A percentile compares a stretch with the other conserved stretches of the same genome.
Conservation (phyloP, 2,113 vertebrate genomes). For the Paralichthys olivaceus region DNA sequence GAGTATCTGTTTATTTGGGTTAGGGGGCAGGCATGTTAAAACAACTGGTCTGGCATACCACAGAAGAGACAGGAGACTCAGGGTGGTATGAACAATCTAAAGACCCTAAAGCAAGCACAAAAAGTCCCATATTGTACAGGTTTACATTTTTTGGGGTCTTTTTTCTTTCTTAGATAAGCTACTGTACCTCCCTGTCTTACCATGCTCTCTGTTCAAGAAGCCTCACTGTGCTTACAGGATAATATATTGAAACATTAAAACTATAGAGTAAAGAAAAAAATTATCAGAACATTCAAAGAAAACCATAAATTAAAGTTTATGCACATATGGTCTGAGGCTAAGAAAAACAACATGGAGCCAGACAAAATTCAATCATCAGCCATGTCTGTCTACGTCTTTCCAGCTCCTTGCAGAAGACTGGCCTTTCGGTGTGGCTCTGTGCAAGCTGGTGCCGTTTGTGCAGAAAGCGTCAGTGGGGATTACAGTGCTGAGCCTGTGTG, state of each 20-base stretch:
- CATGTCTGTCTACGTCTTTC: slow-evolving; percentile 19
- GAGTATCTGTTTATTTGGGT: slow-evolving; percentile 62
- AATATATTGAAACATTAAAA: background rate
- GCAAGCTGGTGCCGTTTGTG: slow-evolving; percentile 97
- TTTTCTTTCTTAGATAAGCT: slow-evolving; percentile 15
- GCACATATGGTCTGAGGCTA: slow-evolving; percentile 22
- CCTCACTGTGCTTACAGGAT: background rate
- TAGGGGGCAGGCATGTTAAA: slow-evolving; percentile 56
- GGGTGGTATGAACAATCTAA: slow-evolving; percentile 30
- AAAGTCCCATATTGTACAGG: slow-evolving; percentile 7
- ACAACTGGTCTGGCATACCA: slow-evolving; percentile 63
- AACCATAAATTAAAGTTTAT: slow-evolving; percentile 20
- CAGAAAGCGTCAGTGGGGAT: slow-evolving; percentile 97
- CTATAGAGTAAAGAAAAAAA: background rate
- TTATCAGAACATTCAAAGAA: slow-evolving; percentile 7
- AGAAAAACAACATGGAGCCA: slow-evolving; percentile 14
- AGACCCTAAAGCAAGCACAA: slow-evolving; percentile 38
- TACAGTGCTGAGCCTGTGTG: slow-evolving; percentile 96
- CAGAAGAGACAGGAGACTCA: slow-evolving; percentile 30
- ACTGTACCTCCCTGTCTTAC: background rate
- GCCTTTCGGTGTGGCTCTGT: slow-evolving; percentile 94
- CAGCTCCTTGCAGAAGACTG: slow-evolving; percentile 94
- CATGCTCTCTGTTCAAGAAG: background rate
- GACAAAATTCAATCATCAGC: slow-evolving; percentile 8
- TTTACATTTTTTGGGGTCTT: background rate